Percentiles rank a stretch among this genome's conserved stretches.
Evolutionary conservation across 2,797 vertebrate species (phyloP).

Genomic region (Hirundo rustica): DNA sequence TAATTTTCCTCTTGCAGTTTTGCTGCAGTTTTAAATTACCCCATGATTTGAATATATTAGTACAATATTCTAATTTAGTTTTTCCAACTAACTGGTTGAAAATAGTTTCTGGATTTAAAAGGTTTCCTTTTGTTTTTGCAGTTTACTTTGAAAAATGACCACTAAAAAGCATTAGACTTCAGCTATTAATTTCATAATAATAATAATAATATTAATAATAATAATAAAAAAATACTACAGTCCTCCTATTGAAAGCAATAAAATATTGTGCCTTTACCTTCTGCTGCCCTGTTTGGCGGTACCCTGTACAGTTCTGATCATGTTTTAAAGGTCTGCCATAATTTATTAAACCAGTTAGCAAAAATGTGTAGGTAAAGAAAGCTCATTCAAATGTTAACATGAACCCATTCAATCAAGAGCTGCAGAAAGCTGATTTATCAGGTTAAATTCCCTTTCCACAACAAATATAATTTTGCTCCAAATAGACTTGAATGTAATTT

Average conservation of each 20-base stretch:
- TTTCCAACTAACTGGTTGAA: not conserved
- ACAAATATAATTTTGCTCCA: not conserved
- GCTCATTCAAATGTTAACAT: not conserved
- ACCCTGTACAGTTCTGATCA: accelerated
- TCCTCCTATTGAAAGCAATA: not conserved
- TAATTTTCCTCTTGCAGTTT: slow-evolving; percentile 13
- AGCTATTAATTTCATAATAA: not conserved
- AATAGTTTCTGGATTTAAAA: not conserved
- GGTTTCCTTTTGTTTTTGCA: not conserved
- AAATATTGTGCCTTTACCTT: not conserved
- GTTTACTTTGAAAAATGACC: not conserved
- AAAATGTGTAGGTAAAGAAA: slow-evolving; percentile 25
- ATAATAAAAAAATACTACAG: not conserved
- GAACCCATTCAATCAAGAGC: not conserved
- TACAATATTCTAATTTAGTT: not conserved
- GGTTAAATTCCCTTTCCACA: not conserved
- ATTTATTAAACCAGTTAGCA: slow-evolving; percentile 41
- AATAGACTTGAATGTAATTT: not conserved
- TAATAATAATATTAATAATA: not conserved
- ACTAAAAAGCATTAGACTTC: not conserved
- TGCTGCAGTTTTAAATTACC: not conserved
- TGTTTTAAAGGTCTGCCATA: slow-evolving; percentile 11
- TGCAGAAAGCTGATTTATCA: not conserved
- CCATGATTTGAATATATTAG: not conserved
- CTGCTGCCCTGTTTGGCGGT: not conserved